These are phyloP conservation scores for Pseudorhiza aurosa DNA, from an alignment of 30 jellyfish, hydroid and myxozoan genomes.

Conservation along the genomic window DNA sequence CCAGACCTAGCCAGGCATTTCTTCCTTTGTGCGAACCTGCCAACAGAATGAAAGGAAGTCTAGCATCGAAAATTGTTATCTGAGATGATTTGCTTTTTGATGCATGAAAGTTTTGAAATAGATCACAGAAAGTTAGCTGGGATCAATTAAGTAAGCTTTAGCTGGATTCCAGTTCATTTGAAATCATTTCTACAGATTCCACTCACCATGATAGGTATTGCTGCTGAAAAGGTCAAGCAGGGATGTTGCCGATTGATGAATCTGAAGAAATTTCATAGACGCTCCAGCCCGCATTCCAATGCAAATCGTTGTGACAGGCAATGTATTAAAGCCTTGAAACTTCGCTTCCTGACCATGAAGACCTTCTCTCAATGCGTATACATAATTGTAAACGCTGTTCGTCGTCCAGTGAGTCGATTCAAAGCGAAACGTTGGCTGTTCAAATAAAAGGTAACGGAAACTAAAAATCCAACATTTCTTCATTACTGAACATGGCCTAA, in stretches of 20 bases:
- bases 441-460: too few species aligned
- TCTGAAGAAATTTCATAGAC: neutral
- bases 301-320: slow-evolving; percentile 35
- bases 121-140: too few species aligned
- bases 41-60: neutral
- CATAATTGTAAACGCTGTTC: slow-evolving; percentile 38
- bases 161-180: too few species aligned
- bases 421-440: slow-evolving; percentile 29
- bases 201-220: slow-evolving; percentile 1
- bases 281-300: slow-evolving; percentile 32
- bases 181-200: too few species aligned
- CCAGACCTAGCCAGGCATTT: slow-evolving; percentile 15
- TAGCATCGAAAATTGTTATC: neutral
- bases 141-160: too few species aligned
- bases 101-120: too few species aligned
- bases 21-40: slow-evolving; percentile 1
- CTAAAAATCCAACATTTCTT: too few species aligned
- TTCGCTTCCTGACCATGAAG: slow-evolving; percentile 52
- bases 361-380: slow-evolving; percentile 23
- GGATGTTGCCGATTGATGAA: neutral
- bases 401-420: slow-evolving; percentile 43
- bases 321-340: slow-evolving; percentile 21
- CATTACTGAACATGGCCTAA: too few species aligned
- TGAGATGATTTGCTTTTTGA: too few species aligned
- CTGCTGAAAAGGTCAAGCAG: neutral